Conservation (phyloP, 2,797 vertebrate genomes). For the Melanogrammus aeglefinus region DNA sequence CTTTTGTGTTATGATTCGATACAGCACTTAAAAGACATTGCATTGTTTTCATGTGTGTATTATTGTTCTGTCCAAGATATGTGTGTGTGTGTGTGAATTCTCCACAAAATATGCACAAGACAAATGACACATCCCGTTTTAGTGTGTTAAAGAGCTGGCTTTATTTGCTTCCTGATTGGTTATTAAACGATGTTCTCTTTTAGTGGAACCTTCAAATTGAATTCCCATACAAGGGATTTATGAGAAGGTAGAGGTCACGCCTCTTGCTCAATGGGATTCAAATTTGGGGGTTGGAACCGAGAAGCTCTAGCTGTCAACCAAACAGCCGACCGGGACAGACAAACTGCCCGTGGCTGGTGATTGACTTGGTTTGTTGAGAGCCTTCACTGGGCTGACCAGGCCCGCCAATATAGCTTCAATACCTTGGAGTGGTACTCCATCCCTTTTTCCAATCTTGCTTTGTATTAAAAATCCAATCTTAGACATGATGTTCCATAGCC, state of each 20-base stretch:
- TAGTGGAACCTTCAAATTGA: background rate
- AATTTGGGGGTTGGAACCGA: background rate
- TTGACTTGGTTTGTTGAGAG: background rate
- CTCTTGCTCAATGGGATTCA: background rate
- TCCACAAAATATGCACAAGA: background rate
- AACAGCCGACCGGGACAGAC: background rate
- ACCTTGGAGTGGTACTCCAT: background rate
- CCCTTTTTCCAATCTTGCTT: slow-evolving; percentile 2
- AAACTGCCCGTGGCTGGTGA: background rate
- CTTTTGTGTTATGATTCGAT: background rate
- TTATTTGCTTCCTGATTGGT: background rate
- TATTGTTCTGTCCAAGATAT: background rate
- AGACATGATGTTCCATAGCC: background rate
- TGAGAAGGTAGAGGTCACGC: background rate
- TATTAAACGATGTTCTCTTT: background rate
- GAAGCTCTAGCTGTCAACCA: background rate
- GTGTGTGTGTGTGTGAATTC: slow-evolving; percentile 2
- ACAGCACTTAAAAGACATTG: background rate
- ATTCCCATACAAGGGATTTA: background rate
- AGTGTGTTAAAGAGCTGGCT: background rate
- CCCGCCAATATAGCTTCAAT: background rate
- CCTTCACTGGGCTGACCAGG: too few species aligned
- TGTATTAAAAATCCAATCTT: background rate
- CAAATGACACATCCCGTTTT: background rate
- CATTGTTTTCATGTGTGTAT: background rate